Conservation (phyloP, 92 coral and sea anemone species). For the Parazoanthus darwini region DNA sequence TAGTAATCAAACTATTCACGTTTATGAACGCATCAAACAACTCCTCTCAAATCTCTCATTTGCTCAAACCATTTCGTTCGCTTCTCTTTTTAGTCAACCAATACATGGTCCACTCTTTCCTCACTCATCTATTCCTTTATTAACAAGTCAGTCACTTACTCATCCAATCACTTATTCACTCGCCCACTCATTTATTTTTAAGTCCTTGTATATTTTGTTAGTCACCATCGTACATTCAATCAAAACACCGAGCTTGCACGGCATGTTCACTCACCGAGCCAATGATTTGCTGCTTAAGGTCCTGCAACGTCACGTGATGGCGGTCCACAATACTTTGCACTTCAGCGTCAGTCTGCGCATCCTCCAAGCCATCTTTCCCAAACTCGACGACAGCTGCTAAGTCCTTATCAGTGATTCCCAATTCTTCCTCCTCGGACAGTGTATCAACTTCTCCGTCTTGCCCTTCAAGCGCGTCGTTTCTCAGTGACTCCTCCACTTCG, state of each 20-base stretch:
- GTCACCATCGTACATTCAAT: not conserved
- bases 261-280: conserved; percentile 75
- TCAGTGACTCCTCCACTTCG: not conserved
- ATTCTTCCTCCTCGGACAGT: conserved; percentile 43
- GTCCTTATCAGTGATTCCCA: conserved; percentile 67
- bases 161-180: not conserved
- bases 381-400: conserved; percentile 82
- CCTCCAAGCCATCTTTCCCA: conserved; percentile 70
- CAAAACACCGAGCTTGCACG: not conserved
- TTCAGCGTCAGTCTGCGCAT: conserved; percentile 88
- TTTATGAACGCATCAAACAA: too few relatives aligned
- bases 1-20: too few relatives aligned
- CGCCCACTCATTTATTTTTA: not conserved
- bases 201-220: not conserved
- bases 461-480: not conserved
- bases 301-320: conserved; percentile 83
- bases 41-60: too few relatives aligned
- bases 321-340: conserved; percentile 81
- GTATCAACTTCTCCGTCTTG: conserved; percentile 41
- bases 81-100: too few relatives aligned
- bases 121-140: not conserved
- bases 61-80: too few relatives aligned
- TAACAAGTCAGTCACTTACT: not conserved
- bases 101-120: not conserved
- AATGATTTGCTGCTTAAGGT: conserved; percentile 81